These are phyloP conservation scores for Natator depressus DNA, from an alignment of 2,113 vertebrate genomes.

Conservation along the genomic window DNA sequence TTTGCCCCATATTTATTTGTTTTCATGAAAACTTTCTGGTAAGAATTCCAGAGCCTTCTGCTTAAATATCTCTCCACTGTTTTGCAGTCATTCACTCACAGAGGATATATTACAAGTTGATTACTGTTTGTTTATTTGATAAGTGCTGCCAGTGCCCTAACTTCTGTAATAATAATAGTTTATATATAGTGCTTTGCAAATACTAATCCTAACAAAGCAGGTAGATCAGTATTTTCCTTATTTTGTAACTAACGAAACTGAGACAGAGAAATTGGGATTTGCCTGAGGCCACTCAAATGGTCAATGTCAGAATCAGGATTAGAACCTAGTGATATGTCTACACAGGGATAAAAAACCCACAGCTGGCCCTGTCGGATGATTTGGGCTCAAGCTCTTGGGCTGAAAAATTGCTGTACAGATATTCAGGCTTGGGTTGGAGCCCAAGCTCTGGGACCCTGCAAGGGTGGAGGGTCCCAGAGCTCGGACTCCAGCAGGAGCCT, in stretches of 20 bases:
- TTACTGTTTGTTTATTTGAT: slow-evolving; percentile 4
- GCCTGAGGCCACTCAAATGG: neutral
- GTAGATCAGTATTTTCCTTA: rapidly evolving
- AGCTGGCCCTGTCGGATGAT: no score
- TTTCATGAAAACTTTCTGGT: neutral
- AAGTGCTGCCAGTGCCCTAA: neutral
- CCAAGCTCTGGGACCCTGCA: no score
- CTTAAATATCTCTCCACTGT: neutral
- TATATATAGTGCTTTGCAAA: neutral
- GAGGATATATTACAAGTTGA: neutral
- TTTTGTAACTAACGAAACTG: neutral
- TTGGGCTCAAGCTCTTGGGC: no score
- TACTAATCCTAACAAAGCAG: neutral
- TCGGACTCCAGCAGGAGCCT: no score
- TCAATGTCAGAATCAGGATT: rapidly evolving
- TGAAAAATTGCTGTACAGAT: no score
- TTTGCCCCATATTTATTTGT: neutral
- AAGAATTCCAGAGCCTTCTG: rapidly evolving
- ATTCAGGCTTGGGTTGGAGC: no score
- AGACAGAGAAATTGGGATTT: neutral
- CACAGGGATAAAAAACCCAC: no score
- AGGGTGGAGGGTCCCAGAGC: no score
- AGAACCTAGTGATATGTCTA: neutral
- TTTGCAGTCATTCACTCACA: rapidly evolving
- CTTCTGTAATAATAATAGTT: neutral